Conservation (phyloP, 2,113 vertebrate species). For the Notothenia rossii region DNA sequence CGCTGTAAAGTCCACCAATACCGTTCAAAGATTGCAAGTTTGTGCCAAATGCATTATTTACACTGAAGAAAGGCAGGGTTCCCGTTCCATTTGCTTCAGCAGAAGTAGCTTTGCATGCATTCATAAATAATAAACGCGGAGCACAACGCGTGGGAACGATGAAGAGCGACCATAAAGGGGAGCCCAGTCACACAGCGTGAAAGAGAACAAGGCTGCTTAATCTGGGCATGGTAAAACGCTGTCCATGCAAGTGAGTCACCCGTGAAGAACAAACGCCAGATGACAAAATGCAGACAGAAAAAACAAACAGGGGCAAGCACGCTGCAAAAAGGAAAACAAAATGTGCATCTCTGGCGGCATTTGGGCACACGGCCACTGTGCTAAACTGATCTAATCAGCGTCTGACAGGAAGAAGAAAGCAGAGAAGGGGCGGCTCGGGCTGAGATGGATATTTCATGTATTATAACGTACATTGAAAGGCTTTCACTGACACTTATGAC, state of each 20-base stretch:
- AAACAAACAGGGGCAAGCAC: constrained; percentile 45
- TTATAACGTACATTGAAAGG: constrained; percentile 29
- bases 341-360: constrained; percentile 58
- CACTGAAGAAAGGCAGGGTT: constrained; percentile 70
- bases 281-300: constrained; percentile 66
- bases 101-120: constrained; percentile 80
- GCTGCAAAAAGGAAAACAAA: constrained; percentile 49
- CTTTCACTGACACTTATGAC: constrained; percentile 50
- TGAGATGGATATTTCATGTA: constrained; percentile 50
- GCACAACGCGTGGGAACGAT: constrained; percentile 60
- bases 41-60: constrained; percentile 83
- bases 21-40: constrained; percentile 62
- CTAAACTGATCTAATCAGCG: constrained; percentile 56
- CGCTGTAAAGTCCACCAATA: constrained; percentile 43
- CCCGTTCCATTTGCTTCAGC: constrained; percentile 79
- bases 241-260: constrained; percentile 47
- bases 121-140: constrained; percentile 83
- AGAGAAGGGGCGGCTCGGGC: constrained; percentile 24
- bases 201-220: constrained; percentile 61
- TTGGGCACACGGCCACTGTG: constrained; percentile 48
- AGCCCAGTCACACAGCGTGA: constrained; percentile 63
- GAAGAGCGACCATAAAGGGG: constrained; percentile 54
- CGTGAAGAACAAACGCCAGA: constrained; percentile 53
- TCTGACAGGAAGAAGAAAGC: constrained; percentile 46
- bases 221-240: constrained; percentile 46